These are phyloP conservation scores for Coracopsis vasa DNA, from an alignment of 2,113 vertebrate species.

Conservation along the genomic window DNA sequence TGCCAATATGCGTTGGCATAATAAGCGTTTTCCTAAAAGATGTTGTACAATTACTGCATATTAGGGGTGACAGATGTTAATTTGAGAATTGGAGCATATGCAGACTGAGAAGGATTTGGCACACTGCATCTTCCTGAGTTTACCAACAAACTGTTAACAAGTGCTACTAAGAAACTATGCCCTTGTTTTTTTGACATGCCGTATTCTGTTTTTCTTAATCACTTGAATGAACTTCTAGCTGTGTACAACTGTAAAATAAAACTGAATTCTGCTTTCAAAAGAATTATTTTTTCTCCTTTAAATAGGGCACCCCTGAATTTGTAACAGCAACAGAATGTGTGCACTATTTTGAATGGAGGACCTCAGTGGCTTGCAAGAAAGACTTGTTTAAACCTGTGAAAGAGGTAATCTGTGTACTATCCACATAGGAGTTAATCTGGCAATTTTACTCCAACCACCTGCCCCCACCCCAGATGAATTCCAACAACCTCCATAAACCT, in stretches of 20 bases:
- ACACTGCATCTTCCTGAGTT: not conserved
- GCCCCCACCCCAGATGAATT: not conserved
- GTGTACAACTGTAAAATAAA: not conserved
- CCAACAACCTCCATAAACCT: not conserved
- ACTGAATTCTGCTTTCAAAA: not conserved
- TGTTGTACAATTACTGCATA: not conserved
- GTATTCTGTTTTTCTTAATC: not conserved
- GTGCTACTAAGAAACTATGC: not conserved
- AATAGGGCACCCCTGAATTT: constrained; percentile 93
- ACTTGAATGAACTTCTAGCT: not conserved
- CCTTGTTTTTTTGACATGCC: not conserved
- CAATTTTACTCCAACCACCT: not conserved
- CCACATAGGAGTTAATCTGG: not conserved
- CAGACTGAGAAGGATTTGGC: not conserved
- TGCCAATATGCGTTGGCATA: not conserved
- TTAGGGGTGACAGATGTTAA: not conserved
- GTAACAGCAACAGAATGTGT: constrained; percentile 87
- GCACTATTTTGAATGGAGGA: constrained; percentile 96
- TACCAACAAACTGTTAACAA: not conserved
- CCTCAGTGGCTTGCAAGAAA: constrained; percentile 85
- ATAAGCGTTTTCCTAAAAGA: not conserved
- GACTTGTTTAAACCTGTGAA: constrained; percentile 87
- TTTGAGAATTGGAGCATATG: not conserved
- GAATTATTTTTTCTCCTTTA: not conserved
- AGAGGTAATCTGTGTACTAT: constrained; percentile 79